Evolutionary conservation across 2,888 invertebrate species (phyloP), one percentile per base, ranked within the genome.

Genomic region (Macrosiphum euphorbiae): DNA sequence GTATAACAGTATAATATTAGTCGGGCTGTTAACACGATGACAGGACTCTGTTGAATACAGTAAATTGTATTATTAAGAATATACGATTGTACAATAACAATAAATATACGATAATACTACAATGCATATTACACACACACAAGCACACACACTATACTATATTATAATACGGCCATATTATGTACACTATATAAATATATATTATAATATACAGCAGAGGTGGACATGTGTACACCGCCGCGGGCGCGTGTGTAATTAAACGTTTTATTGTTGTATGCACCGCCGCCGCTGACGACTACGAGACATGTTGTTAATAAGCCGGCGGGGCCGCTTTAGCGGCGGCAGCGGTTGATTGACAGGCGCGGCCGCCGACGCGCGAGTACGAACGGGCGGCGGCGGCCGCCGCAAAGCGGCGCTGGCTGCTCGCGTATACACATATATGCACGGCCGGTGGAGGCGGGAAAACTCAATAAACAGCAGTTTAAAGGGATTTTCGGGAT

Each of bases 401-500:
- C 35, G 88, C 50, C 50, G 92, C 88, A 92, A 92, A 92, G 55
- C 92, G 92, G 67, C 61, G 61, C 50, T 50, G 92, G 10, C 26
- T 44, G 88, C 24, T 50, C 24, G 87, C 35, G 92, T 67, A 55
- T 10, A 50, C 13, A 50, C 13, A 20, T 35, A 35, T 35, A 78
- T 78, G 78, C 4, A 24, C 85, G 86, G 90, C 86, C 86, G 28
- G 86, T 35, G 85, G 41, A 58, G 85, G 61, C 92, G 90, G 90
- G 90, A 94, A 94, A 94, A 94, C 94, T 94, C 94, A 90, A 94
- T 94, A 94, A 94, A 94, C 94, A 90, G 94, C 94, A 94, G 94
- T 94, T 94, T 94, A 94, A 94, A 94, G 94, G 94, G 94, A 94
- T 94, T 94, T 94, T 86, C 94, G 85, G 89, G 88, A 58, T 16